phyloP scores from a whole-genome alignment of 2,113 vertebrate species.

The Zingel zingel region DNA sequence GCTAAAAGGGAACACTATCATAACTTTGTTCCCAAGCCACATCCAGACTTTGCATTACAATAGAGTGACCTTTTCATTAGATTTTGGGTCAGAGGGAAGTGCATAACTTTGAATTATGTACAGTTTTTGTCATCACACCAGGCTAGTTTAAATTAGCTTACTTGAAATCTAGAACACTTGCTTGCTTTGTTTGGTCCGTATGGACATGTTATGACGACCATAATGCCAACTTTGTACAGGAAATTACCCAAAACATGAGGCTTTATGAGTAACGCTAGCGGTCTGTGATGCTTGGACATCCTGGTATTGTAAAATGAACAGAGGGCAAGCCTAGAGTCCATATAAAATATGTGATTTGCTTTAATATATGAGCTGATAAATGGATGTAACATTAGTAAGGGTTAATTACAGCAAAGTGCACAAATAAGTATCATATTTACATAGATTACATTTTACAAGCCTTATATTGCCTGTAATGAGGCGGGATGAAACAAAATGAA shows the following conservation, averaged over 20 bases:
- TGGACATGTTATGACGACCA: not conserved
- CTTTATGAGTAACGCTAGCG: not conserved
- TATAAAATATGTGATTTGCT: too few species aligned
- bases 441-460: not conserved
- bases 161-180: not conserved
- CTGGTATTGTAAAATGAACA: not conserved
- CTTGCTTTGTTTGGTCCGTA: constrained; percentile 10
- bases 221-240: not conserved
- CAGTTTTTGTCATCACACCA: constrained; percentile 11
- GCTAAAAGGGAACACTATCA: not conserved
- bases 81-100: not conserved
- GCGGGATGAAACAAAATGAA: not conserved
- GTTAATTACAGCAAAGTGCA: not conserved
- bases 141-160: not conserved
- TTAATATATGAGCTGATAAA: not conserved
- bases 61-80: constrained; percentile 3
- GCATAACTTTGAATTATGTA: not conserved
- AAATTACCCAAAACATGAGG: not conserved
- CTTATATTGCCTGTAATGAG: not conserved
- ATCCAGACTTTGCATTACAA: not conserved
- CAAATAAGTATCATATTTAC: not conserved
- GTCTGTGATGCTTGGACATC: not conserved
- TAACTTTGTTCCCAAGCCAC: constrained; percentile 4
- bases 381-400: not conserved
- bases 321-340: not conserved